phyloP scores from a whole-genome alignment of 92 coral and sea anemone genomes.

The Hydrozoanthus gracilis region DNA sequence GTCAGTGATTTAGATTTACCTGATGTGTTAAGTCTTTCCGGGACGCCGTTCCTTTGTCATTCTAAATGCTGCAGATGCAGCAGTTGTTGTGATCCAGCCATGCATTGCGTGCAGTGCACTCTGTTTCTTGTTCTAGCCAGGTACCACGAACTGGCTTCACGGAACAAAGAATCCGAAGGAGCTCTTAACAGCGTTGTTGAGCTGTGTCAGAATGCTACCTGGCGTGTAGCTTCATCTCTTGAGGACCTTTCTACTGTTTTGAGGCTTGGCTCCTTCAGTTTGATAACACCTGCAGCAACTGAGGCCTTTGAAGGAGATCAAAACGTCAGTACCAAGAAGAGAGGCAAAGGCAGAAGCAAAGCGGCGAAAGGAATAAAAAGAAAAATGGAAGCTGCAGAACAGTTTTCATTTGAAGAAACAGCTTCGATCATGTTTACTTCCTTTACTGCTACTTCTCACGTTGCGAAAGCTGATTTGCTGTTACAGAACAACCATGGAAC shows the following conservation, averaged over 20 bases:
- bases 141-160: constrained; percentile 58
- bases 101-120: constrained; percentile 59
- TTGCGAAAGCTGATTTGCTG: constrained; percentile 61
- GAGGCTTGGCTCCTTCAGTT: constrained; percentile 37
- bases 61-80: constrained; percentile 65
- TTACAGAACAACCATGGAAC: constrained; percentile 56
- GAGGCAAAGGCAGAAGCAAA: constrained; percentile 48
- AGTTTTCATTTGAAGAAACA: constrained; percentile 21
- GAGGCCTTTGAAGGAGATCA: constrained; percentile 9
- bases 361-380: constrained; percentile 51
- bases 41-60: constrained; percentile 63
- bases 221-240: constrained; percentile 48
- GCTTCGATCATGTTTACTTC: constrained; percentile 65
- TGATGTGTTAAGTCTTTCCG: constrained; percentile 47
- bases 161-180: constrained; percentile 44
- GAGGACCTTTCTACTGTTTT: constrained; percentile 51
- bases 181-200: constrained; percentile 54
- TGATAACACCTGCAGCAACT: not conserved
- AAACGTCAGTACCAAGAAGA: constrained; percentile 48
- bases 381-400: constrained; percentile 36
- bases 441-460: constrained; percentile 43
- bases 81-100: constrained; percentile 72
- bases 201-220: constrained; percentile 61
- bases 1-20: constrained; percentile 47
- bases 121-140: constrained; percentile 57